Conservation (phyloP, 2,888 invertebrate species). For the Trachelus tabidus region DNA sequence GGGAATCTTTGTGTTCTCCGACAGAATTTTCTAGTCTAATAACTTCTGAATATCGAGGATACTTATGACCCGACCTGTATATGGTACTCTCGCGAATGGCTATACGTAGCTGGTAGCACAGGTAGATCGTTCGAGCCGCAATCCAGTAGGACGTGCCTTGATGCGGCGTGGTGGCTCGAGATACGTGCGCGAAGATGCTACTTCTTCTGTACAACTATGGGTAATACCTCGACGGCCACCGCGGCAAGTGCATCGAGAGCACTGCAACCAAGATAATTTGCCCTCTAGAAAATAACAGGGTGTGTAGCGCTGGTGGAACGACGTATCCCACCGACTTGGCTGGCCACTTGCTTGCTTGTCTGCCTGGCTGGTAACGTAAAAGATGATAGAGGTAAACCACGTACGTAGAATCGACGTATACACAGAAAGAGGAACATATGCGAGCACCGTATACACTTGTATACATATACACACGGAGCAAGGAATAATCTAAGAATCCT, state of each 20-base stretch:
- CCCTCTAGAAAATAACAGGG: slow-evolving; percentile 62
- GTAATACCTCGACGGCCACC: slow-evolving; percentile 28
- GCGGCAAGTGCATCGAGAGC: slow-evolving; percentile 59
- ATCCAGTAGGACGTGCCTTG: slow-evolving; percentile 65
- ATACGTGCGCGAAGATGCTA: slow-evolving; percentile 63
- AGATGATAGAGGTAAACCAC: slow-evolving; percentile 1
- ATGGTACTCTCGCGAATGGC: neutral
- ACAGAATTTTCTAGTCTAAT: neutral
- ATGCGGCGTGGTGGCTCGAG: slow-evolving; percentile 61
- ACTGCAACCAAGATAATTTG: slow-evolving; percentile 54
- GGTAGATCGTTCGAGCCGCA: slow-evolving; percentile 56
- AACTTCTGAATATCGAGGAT: neutral
- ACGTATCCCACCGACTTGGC: slow-evolving; percentile 24
- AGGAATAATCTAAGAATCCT: neutral
- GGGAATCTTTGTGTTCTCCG: neutral
- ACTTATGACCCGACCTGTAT: slow-evolving; percentile 11
- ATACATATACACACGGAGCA: neutral
- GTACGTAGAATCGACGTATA: neutral
- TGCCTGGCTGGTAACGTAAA: neutral
- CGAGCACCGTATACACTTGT: neutral
- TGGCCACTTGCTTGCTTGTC: slow-evolving; percentile 24
- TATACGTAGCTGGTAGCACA: slow-evolving; percentile 44
- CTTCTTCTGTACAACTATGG: slow-evolving; percentile 58
- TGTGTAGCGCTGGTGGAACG: slow-evolving; percentile 49
- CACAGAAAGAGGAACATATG: neutral